phyloP scores from a whole-genome alignment of 2,888 invertebrate genomes.

The Ferdinandea cuprea region DNA sequence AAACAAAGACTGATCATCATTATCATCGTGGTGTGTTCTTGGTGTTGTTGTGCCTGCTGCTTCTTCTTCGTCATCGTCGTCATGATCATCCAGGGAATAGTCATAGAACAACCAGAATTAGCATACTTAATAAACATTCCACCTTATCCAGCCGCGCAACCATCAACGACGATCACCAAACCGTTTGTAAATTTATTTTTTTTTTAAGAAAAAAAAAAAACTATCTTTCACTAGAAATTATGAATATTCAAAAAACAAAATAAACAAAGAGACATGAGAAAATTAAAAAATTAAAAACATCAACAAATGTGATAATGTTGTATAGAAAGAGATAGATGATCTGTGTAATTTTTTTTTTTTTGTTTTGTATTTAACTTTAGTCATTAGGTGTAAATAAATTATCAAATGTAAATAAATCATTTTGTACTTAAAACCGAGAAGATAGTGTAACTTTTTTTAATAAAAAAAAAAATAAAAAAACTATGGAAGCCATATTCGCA shows the following conservation, averaged over 20 bases:
- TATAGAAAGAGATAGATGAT: conserved; percentile 53
- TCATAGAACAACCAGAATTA: conserved; percentile 67
- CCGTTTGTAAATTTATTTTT: conserved; percentile 40
- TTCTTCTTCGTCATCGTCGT: conserved; percentile 22
- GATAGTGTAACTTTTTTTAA: conserved; percentile 16
- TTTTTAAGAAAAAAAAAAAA: background rate
- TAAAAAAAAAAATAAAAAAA: no score
- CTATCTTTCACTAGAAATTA: conserved; percentile 44
- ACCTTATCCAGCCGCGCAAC: conserved; percentile 32
- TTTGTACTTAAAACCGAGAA: conserved; percentile 53
- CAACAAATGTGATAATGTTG: conserved; percentile 74
- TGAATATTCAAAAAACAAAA: conserved; percentile 55
- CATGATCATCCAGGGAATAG: conserved; percentile 30
- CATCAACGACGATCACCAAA: conserved; percentile 37
- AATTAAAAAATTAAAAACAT: conserved; percentile 17
- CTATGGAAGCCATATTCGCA: conserved; percentile 56
- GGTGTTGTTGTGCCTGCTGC: no score
- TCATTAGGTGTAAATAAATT: conserved; percentile 66
- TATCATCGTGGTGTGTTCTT: conserved; percentile 63
- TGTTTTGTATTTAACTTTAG: conserved; percentile 65
- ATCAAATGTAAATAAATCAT: conserved; percentile 49
- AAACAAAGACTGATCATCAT: conserved; percentile 71
- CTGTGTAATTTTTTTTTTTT: conserved; percentile 44
- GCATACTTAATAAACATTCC: conserved; percentile 74
- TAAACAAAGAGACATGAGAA: conserved; percentile 13